Base-by-base conservation (phyloP, 2,113 vertebrate species). In the Hippopotamus amphibius region DNA sequence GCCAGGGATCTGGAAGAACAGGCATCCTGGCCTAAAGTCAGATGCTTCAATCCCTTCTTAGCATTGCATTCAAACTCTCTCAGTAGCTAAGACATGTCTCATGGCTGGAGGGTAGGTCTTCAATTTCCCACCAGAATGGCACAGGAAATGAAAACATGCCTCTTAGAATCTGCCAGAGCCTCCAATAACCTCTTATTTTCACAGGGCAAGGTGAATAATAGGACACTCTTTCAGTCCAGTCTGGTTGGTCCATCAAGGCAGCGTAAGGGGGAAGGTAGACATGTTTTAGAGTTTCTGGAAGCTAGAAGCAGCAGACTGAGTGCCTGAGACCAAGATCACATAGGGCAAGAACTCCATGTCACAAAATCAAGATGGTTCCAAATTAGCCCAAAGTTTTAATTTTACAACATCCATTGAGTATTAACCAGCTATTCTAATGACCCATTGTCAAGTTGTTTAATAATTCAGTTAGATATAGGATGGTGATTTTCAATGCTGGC, bases 371-470 rank as follows among this genome's bases (percentile, higher is more conserved):
- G 81, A 37, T 61, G 13, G 14, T 53, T 79, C 63, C 89, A 91
- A 28, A 93, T 46, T 76, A 83, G 30, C 37, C 26, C 41, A 59
- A 46, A 66, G 15, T 71, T 74, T 86, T 50, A 74, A 79, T 81
- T 72, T 95, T 89, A 81, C 24, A 50, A 63, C 7, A 65, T 46
- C n/a, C n/a, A 9, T 65, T 87, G 30, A 13, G 8, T 59, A 83
- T 89, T 79, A 89, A 46, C 26, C 41, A 79, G 43, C 30, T 65
- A 6, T 66, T 86, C 50, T 33, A 79, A 89, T 53, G 83, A 50
- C 17, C 48, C 80, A 61, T 26, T 89, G 19, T 86, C 82, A 77
- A 57, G 48, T 41, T 41, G 21, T 93, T 97, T n/a, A 96, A 94
- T 90, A 93, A 94, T 97, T 81, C 43, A 88, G 10, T 43, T 59